A percentile compares a stretch with the other conserved stretches of the same genome.
Evolutionary conservation across 64 coral and sea anemone genomes (phyloP).

Genomic region (Trachythela sp.): DNA sequence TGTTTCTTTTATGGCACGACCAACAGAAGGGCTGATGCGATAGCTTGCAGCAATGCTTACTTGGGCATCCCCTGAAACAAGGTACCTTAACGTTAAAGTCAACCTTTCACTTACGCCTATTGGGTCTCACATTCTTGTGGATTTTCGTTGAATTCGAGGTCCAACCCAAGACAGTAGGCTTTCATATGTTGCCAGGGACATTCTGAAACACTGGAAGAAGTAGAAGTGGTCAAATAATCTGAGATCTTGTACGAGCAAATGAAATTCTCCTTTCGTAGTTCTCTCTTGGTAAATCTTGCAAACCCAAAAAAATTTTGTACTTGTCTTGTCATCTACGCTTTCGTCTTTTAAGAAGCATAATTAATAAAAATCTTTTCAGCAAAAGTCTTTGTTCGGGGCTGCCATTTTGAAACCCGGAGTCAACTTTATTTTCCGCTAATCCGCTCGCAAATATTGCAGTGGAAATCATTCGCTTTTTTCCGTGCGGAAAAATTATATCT

Average conservation of each 20-base stretch:
- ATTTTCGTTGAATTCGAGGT: background rate
- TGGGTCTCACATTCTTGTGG: background rate
- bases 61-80: background rate
- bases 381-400: background rate
- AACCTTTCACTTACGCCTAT: background rate
- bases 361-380: background rate
- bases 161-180: constrained; percentile 3
- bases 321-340: background rate
- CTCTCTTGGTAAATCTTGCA: background rate
- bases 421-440: too few species aligned
- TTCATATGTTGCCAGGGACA: background rate
- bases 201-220: background rate
- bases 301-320: background rate
- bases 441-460: background rate
- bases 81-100: background rate
- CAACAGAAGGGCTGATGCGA: background rate
- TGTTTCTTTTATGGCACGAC: background rate
- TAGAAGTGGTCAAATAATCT: background rate
- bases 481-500: background rate
- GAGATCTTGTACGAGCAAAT: constrained; percentile 1
- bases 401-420: background rate
- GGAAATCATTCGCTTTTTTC: background rate
- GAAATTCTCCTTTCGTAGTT: background rate
- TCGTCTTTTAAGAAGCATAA: background rate
- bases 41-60: background rate